A percentile compares a stretch with the other conserved stretches of the same genome.
Conservation (phyloP, 2,797 vertebrate genomes). For the Bryconaethiops microstoma region DNA sequence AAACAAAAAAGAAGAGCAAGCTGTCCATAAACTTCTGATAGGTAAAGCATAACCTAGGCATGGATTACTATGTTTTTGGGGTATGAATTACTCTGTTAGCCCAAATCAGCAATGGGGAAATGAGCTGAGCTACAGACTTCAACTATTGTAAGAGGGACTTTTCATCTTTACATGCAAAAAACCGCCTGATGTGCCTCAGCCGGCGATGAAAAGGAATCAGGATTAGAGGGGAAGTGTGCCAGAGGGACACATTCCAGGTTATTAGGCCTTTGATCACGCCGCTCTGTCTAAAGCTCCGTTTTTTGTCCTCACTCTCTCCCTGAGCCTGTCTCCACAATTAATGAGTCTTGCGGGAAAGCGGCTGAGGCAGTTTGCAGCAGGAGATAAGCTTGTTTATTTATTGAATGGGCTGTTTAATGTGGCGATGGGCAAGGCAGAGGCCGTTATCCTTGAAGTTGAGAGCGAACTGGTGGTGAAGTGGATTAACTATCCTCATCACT, state of each 20-base stretch:
- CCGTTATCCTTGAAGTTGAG: constrained; percentile 49
- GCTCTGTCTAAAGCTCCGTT: constrained; percentile 58
- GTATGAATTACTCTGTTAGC: constrained; percentile 11
- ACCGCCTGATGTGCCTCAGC: constrained; percentile 5
- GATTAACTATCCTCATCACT: constrained; percentile 42
- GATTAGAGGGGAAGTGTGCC: constrained; percentile 44
- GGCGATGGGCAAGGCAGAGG: not conserved
- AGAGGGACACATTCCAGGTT: constrained; percentile 53
- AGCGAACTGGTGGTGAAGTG: constrained; percentile 56
- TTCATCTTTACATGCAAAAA: constrained; percentile 25
- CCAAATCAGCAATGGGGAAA: not conserved
- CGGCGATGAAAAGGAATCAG: constrained; percentile 31
- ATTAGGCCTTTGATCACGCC: constrained; percentile 60
- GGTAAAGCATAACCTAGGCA: not conserved
- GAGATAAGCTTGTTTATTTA: constrained; percentile 79
- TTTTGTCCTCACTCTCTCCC: constrained; percentile 67
- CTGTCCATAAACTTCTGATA: not conserved
- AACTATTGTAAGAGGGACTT: constrained; percentile 9
- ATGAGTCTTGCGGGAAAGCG: constrained; percentile 70
- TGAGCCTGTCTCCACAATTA: constrained; percentile 72
- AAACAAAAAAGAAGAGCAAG: too few relatives aligned
- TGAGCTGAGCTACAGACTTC: constrained; percentile 18
- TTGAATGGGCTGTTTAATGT: constrained; percentile 74
- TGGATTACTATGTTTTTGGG: not conserved
- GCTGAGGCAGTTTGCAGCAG: constrained; percentile 65